Evolutionary conservation across 92 coral and sea anemone species (phyloP).

Genomic region (Phymanthus crucifer): DNA sequence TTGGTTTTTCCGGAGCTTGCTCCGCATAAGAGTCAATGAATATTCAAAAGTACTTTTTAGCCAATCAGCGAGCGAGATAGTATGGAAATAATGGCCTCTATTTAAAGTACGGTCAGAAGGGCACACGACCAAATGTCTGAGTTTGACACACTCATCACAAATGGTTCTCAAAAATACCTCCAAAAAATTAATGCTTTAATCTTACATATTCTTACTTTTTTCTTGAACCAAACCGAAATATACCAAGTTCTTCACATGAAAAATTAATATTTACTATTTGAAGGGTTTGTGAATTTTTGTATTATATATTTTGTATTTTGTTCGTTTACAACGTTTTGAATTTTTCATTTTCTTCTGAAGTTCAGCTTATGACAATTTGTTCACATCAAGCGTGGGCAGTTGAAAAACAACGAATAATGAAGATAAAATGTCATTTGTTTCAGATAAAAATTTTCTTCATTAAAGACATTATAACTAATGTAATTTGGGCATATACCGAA

Average conservation of each 20-base stretch:
- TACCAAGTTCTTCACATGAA: neutral
- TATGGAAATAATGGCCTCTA: conserved; percentile 24
- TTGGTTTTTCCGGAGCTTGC: conserved; percentile 82
- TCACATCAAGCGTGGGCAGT: neutral
- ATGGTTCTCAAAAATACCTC: neutral
- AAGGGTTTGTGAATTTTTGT: neutral
- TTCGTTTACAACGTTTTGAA: neutral
- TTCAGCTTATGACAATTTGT: neutral
- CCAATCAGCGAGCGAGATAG: conserved; percentile 70
- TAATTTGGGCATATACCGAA: too few relatives aligned
- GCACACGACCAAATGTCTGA: conserved; percentile 3
- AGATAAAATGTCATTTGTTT: neutral
- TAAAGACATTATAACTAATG: too few relatives aligned
- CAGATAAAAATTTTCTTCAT: too few relatives aligned
- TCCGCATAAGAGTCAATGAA: conserved; percentile 50
- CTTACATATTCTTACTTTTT: neutral
- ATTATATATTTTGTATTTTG: too few relatives aligned
- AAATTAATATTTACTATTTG: neutral
- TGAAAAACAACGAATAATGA: neutral
- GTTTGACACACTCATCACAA: neutral
- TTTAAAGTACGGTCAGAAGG: conserved; percentile 14
- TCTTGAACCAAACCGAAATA: neutral
- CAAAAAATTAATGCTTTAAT: neutral
- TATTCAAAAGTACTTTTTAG: conserved; percentile 54
- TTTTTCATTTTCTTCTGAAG: neutral